Evolutionary conservation across 1,140 invertebrate species (phyloP).

Genomic region (Chymomyza costata): DNA sequence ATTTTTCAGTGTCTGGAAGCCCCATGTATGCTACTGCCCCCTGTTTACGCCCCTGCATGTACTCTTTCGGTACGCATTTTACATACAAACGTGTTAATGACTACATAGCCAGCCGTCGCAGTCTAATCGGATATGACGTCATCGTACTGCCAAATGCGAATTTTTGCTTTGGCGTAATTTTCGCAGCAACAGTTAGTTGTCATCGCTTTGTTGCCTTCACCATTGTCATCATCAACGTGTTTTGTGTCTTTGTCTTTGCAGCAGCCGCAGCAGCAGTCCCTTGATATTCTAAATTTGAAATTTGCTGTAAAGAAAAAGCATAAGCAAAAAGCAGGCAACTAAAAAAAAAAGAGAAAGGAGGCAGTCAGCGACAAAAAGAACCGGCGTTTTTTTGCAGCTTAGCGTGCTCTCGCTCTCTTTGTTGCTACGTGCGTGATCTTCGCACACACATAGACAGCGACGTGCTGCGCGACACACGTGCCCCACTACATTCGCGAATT

Average conservation of each 20-base stretch:
- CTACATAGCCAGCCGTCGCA: conserved; percentile 32
- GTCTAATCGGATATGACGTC: conserved; percentile 53
- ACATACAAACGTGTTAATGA: conserved; percentile 49
- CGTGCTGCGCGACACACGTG: conserved; percentile 62
- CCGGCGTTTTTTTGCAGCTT: conserved; percentile 51
- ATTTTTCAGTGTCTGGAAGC: no score
- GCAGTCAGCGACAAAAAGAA: conserved; percentile 44
- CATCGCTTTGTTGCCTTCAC: not conserved
- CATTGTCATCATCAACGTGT: conserved; percentile 19
- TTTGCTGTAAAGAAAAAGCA: conserved; percentile 58
- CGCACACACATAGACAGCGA: conserved; percentile 15
- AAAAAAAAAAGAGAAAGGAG: conserved; percentile 37
- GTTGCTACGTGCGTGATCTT: conserved; percentile 55
- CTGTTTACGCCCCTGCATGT: no score
- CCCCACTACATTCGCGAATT: conserved; percentile 67
- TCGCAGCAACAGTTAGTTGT: conserved; percentile 17
- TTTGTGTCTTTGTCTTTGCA: conserved; percentile 5
- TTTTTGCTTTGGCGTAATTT: conserved; percentile 33
- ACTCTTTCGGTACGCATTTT: no score
- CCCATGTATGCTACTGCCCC: no score
- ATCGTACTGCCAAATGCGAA: conserved; percentile 36
- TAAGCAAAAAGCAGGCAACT: conserved; percentile 32
- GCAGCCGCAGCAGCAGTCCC: conserved; percentile 35
- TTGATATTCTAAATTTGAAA: conserved; percentile 74
- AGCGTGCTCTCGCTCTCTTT: conserved; percentile 12